phyloP scores from a whole-genome alignment of 2,113 vertebrate species.

The Piaya cayana region DNA sequence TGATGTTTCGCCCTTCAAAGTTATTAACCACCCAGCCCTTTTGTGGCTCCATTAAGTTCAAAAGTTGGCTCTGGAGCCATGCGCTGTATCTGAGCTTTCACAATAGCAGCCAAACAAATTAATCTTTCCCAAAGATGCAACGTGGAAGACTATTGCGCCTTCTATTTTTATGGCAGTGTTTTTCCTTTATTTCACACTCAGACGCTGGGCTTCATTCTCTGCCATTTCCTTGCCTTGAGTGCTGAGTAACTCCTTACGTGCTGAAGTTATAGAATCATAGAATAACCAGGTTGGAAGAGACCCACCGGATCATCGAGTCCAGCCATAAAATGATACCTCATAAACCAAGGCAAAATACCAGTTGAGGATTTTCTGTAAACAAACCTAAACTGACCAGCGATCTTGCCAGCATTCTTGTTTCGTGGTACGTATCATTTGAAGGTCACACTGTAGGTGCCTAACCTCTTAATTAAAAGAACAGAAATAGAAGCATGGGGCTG shows the following conservation, averaged over 20 bases:
- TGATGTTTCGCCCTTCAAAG: constrained; percentile 61
- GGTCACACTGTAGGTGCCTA: background rate
- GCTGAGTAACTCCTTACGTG: background rate
- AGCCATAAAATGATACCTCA: too few relatives aligned
- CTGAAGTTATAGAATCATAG: background rate
- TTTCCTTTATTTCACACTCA: constrained; percentile 30
- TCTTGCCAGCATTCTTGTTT: background rate
- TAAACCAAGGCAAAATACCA: background rate
- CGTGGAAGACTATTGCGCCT: background rate
- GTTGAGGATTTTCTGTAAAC: background rate
- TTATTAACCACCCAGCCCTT: constrained; percentile 59
- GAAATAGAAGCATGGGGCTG: background rate
- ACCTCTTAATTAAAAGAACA: background rate
- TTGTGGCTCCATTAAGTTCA: constrained; percentile 48
- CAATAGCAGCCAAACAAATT: constrained; percentile 51
- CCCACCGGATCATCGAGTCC: too few relatives aligned
- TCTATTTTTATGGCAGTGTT: constrained; percentile 41
- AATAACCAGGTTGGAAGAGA: too few relatives aligned
- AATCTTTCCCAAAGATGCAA: constrained; percentile 48
- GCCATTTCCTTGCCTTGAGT: background rate
- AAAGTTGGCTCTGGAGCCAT: constrained; percentile 45
- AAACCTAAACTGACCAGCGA: background rate
- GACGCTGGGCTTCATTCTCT: background rate
- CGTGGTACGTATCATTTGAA: background rate
- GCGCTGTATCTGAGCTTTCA: constrained; percentile 32